Conservation (phyloP, 37 sponge, comb jelly and placozoan genomes). For the Chondrosia reniformis region DNA sequence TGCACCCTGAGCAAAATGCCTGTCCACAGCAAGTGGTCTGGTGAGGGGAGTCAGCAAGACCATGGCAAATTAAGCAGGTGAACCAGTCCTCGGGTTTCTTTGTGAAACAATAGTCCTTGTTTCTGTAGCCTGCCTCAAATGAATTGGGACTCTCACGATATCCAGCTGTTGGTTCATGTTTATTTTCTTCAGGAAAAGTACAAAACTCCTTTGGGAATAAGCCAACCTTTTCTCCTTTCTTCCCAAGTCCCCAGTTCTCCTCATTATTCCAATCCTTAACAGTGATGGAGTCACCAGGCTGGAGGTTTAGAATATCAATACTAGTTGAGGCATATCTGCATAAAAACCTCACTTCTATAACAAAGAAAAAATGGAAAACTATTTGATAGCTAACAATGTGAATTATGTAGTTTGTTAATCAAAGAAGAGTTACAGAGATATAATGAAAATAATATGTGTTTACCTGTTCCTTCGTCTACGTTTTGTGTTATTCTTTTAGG, state of each 20-base stretch:
- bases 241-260: neutral
- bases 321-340: neutral
- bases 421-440: too few species aligned
- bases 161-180: neutral
- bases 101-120: neutral
- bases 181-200: neutral
- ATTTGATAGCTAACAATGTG: too few species aligned
- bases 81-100: neutral
- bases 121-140: neutral
- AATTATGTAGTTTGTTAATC: too few species aligned
- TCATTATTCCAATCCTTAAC: neutral
- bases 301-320: neutral
- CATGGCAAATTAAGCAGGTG: neutral
- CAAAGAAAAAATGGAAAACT: neutral
- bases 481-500: neutral
- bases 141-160: neutral
- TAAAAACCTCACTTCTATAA: neutral
- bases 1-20: neutral
- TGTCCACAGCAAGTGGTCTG: neutral
- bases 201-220: neutral
- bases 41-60: neutral
- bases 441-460: too few species aligned
- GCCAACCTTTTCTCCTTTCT: neutral
- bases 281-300: neutral
- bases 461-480: neutral